Conservation (phyloP, 92 coral and sea anemone species). For the Palythoa grandis region DNA sequence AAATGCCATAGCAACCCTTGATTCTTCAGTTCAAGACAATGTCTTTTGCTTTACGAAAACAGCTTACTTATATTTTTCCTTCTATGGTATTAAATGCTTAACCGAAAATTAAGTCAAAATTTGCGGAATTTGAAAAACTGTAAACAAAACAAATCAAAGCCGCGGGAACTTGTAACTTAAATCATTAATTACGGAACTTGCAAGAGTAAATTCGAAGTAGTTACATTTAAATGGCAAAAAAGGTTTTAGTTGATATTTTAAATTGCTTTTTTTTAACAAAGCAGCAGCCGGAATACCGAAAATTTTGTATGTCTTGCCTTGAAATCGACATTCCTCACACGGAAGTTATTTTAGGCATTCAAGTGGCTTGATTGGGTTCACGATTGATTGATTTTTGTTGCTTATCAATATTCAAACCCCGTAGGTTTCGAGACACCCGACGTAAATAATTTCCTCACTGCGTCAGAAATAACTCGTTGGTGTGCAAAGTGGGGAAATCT, state of each 20-base stretch:
- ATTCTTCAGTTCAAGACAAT: neutral
- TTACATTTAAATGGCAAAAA: too few relatives aligned
- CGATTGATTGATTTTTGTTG: neutral
- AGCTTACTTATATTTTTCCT: neutral
- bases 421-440: neutral
- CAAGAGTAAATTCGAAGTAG: too few relatives aligned
- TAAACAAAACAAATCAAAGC: too few relatives aligned
- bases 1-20: neutral
- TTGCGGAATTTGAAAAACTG: neutral
- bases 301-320: too few relatives aligned
- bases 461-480: neutral
- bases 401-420: neutral
- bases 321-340: neutral
- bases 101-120: neutral
- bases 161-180: too few relatives aligned
- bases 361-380: neutral
- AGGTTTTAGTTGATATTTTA: too few relatives aligned
- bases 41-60: neutral
- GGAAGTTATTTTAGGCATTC: neutral
- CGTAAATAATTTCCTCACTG: neutral
- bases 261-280: too few relatives aligned
- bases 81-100: neutral
- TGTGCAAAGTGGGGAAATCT: neutral
- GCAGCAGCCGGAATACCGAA: too few relatives aligned
- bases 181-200: too few relatives aligned